Evolutionary conservation across 1,140 invertebrate species (phyloP).

Genomic region (Druon quercuslanigerum): DNA sequence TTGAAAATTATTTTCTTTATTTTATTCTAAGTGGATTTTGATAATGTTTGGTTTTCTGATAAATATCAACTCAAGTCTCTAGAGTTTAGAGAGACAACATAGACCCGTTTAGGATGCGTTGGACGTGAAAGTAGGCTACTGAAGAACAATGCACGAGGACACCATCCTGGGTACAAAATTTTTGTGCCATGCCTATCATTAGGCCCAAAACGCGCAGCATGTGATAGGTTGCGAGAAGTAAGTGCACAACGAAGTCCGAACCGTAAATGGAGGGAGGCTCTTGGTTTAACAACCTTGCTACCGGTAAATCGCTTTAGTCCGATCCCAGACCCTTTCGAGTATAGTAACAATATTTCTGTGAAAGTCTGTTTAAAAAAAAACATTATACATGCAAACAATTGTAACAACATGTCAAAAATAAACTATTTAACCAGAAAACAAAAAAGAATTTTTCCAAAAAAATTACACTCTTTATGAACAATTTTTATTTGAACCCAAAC

Average conservation of each 20-base stretch:
- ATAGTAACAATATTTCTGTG: constrained; percentile 34
- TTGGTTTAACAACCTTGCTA: constrained; percentile 45
- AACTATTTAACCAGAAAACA: neutral
- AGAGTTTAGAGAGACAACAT: neutral
- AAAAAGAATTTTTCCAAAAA: neutral
- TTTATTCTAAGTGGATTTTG: too few relatives aligned
- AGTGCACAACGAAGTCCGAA: constrained; percentile 13
- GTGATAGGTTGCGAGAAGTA: constrained; percentile 32
- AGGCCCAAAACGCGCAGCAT: constrained; percentile 41
- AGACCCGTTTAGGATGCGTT: constrained; percentile 2
- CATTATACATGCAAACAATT: neutral
- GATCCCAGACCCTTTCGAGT: constrained; percentile 52
- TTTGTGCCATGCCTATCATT: constrained; percentile 17
- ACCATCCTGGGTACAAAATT: constrained; percentile 13
- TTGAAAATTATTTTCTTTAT: too few relatives aligned
- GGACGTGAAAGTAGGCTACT: constrained; percentile 21
- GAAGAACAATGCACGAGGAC: constrained; percentile 19
- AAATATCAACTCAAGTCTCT: too few relatives aligned
- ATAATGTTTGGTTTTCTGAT: too few relatives aligned
- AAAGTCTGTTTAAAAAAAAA: neutral
- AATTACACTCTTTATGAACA: too few relatives aligned
- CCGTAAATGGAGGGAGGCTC: constrained; percentile 48
- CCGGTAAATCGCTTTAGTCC: constrained; percentile 54
- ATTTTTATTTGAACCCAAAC: too few relatives aligned
- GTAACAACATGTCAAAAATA: neutral